phyloP scores from a whole-genome alignment of 2,888 invertebrate genomes.

The Mechanitis messenoides region DNA sequence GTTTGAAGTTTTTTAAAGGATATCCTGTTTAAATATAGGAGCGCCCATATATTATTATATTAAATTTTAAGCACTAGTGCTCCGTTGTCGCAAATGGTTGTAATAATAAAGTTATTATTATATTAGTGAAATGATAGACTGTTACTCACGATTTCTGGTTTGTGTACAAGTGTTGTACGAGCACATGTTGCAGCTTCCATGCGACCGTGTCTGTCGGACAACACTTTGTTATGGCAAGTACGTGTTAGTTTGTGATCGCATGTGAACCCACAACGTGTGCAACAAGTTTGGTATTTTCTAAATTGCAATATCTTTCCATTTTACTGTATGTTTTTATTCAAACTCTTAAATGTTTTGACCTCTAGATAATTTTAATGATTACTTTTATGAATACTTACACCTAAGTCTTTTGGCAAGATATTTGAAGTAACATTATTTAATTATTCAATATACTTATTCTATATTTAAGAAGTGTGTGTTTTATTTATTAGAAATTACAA shows the following conservation, averaged over 20 bases:
- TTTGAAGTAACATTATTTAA: conserved; percentile 76
- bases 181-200: conserved; percentile 44
- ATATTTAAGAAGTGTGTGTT: conserved; percentile 66
- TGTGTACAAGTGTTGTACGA: conserved; percentile 32
- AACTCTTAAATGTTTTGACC: conserved; percentile 69
- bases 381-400: conserved; percentile 67
- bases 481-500: conserved; percentile 41
- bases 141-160: conserved; percentile 69
- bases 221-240: conserved; percentile 65
- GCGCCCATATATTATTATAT: conserved; percentile 57
- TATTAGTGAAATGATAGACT: conserved; percentile 71
- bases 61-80: conserved; percentile 64
- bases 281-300: conserved; percentile 44
- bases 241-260: conserved; percentile 38
- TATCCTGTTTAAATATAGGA: conserved; percentile 52
- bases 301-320: conserved; percentile 51
- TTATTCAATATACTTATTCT: conserved; percentile 77
- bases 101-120: conserved; percentile 63
- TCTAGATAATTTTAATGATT: conserved; percentile 69
- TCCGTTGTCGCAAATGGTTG: conserved; percentile 74
- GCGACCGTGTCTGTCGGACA: conserved; percentile 36
- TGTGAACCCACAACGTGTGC: conserved; percentile 41
- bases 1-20: conserved; percentile 16
- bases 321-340: conserved; percentile 57
- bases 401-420: conserved; percentile 74